phyloP scores from a whole-genome alignment of 2,797 vertebrate genomes.

The Nannoperca obscura region DNA sequence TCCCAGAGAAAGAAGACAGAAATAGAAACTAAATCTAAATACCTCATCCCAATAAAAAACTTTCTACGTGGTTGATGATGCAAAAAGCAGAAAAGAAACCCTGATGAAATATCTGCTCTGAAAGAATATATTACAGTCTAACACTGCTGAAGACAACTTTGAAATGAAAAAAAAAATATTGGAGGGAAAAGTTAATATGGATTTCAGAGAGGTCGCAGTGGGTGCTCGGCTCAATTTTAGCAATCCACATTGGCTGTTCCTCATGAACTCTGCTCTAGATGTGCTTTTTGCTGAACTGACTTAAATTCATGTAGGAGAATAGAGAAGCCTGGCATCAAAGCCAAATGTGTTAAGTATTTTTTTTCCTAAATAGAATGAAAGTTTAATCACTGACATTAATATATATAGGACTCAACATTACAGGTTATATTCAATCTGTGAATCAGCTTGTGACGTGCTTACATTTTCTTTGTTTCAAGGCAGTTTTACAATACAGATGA shows the following conservation, averaged over 20 bases:
- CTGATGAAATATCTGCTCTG: not conserved
- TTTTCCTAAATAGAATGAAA: conserved; percentile 2
- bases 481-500: not conserved
- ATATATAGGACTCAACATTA: not conserved
- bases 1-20: conserved; percentile 18
- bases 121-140: not conserved
- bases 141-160: conserved; percentile 3
- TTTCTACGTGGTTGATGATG: conserved; percentile 15
- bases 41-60: conserved; percentile 24
- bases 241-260: not conserved
- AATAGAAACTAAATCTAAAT: conserved; percentile 29
- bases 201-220: not conserved
- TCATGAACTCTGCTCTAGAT: not conserved
- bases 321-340: not conserved
- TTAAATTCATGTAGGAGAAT: conserved; percentile 6
- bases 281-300: conserved; percentile 5
- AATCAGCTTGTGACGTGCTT: too few relatives aligned
- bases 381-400: not conserved
- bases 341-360: not conserved
- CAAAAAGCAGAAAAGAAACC: conserved; percentile 7
- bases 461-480: not conserved
- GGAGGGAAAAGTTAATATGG: conserved; percentile 10
- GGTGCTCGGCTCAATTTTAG: not conserved
- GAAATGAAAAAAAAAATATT: not conserved
- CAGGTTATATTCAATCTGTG: not conserved